Evolutionary conservation across 37 sponge, comb jelly and placozoan species (phyloP), one percentile per base, ranked within the genome.

Genomic region (Halichondria panicea): DNA sequence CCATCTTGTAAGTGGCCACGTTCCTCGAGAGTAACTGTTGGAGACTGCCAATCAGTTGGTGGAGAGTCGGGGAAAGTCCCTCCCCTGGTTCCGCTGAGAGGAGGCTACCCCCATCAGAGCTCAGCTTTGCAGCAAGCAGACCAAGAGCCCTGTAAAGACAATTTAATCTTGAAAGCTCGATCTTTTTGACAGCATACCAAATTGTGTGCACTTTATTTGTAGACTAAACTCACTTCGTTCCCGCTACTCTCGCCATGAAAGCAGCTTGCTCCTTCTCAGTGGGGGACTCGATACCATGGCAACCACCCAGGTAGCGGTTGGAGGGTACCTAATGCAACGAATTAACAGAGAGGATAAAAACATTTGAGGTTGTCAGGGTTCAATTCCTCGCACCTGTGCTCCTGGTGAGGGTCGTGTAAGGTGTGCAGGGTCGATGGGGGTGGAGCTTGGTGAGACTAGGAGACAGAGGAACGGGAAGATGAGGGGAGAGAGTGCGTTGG

Each of bases 301-400:
- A 37, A 2, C 88, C 88, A 34, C 88, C 88, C 7, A 88, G 37
- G 39, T 73, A 88, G 40, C 81, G 22, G 22, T 59, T 77, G 3
- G 66, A 46, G 2, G 77, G 65, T 22, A 53, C 50, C 77, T 68
- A 7, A 4, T 35, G 19, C 69, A 68, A 43, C n/a, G n/a, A 5
- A 3, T 21, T 9, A 45, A 68, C 11, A 41, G 25, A 6, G 43
- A 68, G 3, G 9, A 21, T 25, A 11, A 60, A 11, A 60, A 21
- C 62, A 25, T 24, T 11, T 60, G 34, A 21, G 31, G 19, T 21
- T 12, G 34, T 33, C 30, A 1, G 35, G 3, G 37, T 5, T 5
- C 2, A n/a, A 4, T 32, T 21, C 21, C 4, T 2, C 4, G 2
- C 5, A 4, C 43, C 33, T 40, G 61, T 19, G 45, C 43, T 4